phyloP scores from a whole-genome alignment of 1,140 invertebrate species.

The Dendrolimus kikuchii region DNA sequence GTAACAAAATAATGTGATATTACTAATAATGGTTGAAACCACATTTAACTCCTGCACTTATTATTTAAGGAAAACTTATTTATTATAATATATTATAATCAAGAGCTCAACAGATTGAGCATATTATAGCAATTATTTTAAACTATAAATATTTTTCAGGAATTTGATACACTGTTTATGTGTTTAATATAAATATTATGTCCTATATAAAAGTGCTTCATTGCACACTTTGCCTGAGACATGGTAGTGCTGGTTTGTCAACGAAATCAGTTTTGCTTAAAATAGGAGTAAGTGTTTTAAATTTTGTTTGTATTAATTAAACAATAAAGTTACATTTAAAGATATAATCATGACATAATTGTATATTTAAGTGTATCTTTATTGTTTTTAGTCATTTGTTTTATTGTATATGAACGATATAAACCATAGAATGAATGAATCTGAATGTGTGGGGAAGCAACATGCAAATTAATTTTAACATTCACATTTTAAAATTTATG shows the following conservation, averaged over 20 bases:
- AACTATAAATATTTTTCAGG: conserved; percentile 26
- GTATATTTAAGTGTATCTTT: neutral
- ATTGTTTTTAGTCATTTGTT: neutral
- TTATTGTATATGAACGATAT: neutral
- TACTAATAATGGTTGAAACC: no score
- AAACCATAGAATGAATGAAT: no score
- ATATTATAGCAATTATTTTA: no score
- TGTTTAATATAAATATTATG: conserved; percentile 38
- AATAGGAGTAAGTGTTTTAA: conserved; percentile 39
- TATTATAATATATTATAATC: no score
- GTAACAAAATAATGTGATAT: no score
- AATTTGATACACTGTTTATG: conserved; percentile 37
- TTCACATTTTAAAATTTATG: no score
- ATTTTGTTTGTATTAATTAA: neutral
- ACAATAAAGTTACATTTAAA: neutral
- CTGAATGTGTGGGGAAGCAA: no score
- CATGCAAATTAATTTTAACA: no score
- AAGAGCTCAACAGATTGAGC: no score
- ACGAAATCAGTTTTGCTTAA: conserved; percentile 43
- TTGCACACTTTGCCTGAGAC: conserved; percentile 45
- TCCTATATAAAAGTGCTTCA: conserved; percentile 52
- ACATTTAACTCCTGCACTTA: no score
- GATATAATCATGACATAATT: neutral
- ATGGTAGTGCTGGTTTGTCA: conserved; percentile 34
- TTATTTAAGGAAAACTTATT: no score